A percentile compares a stretch with the other conserved stretches of the same genome.
These are phyloP conservation scores for Astyanax mexicanus DNA, from an alignment of 2,797 vertebrate genomes.

Conservation along the genomic window DNA sequence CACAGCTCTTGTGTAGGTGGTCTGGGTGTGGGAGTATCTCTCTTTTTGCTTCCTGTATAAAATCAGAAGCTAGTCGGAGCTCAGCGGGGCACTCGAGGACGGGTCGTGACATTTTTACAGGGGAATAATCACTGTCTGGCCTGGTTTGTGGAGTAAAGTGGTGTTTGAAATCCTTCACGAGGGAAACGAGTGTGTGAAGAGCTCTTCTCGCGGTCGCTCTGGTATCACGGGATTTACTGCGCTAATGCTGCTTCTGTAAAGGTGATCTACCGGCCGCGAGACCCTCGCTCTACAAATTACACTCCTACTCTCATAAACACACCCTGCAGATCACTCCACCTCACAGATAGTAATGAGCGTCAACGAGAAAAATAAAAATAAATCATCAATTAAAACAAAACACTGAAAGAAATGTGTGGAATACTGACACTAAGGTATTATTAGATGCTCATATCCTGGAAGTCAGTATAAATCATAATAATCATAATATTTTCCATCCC, in stretches of 20 bases:
- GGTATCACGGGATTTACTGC: constrained; percentile 37
- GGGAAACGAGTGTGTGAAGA: constrained; percentile 54
- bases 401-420: constrained; percentile 19
- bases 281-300: constrained; percentile 41
- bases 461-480: too few species aligned
- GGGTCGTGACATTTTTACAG: constrained; percentile 60
- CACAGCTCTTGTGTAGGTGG: constrained; percentile 37
- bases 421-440: too few species aligned
- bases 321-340: constrained; percentile 54
- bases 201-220: constrained; percentile 45
- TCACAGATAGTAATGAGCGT: constrained; percentile 27
- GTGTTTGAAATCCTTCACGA: constrained; percentile 56
- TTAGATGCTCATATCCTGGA: too few species aligned
- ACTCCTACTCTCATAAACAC: constrained; percentile 34
- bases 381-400: constrained; percentile 28
- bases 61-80: constrained; percentile 47
- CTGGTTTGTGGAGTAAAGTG: constrained; percentile 56
- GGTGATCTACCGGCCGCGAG: constrained; percentile 48
- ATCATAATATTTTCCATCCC: too few species aligned
- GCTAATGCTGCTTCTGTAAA: constrained; percentile 48
- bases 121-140: constrained; percentile 59
- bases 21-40: constrained; percentile 32
- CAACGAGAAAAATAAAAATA: constrained; percentile 10
- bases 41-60: constrained; percentile 38
- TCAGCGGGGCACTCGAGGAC: constrained; percentile 49